Evolutionary conservation across 1,140 invertebrate species (phyloP).

Genomic region (Hetaerina americana): DNA sequence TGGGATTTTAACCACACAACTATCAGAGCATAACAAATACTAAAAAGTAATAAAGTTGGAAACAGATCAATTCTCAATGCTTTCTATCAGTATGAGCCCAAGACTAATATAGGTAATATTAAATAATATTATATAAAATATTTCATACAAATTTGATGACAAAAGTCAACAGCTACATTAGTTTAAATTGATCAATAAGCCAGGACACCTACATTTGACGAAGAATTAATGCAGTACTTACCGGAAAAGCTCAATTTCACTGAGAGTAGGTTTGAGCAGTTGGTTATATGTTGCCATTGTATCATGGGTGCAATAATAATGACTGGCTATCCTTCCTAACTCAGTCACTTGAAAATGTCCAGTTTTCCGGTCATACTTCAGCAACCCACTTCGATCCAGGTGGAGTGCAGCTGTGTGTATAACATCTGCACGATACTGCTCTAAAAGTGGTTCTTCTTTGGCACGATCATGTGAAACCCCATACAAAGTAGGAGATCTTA

Average conservation of each 20-base stretch:
- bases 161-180: no score
- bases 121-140: no score
- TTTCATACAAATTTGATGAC: no score
- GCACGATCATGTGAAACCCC: constrained; percentile 70
- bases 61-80: no score
- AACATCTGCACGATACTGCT: constrained; percentile 83
- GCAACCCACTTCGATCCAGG: constrained; percentile 80
- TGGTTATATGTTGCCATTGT: constrained; percentile 97
- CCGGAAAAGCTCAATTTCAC: constrained; percentile 91
- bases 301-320: constrained; percentile 96
- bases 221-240: no score
- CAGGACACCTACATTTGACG: no score
- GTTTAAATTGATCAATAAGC: no score
- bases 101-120: no score
- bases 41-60: no score
- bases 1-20: no score
- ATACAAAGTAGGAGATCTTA: constrained; percentile 75
- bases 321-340: constrained; percentile 91
- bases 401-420: constrained; percentile 91
- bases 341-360: constrained; percentile 91
- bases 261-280: constrained; percentile 87
- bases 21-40: no score
- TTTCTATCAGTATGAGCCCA: no score
- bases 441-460: constrained; percentile 70
- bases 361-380: constrained; percentile 92